Percentiles rank a stretch among this genome's conserved stretches.
phyloP scores from a whole-genome alignment of 2,797 vertebrate species.

The Gallinago stenura region DNA sequence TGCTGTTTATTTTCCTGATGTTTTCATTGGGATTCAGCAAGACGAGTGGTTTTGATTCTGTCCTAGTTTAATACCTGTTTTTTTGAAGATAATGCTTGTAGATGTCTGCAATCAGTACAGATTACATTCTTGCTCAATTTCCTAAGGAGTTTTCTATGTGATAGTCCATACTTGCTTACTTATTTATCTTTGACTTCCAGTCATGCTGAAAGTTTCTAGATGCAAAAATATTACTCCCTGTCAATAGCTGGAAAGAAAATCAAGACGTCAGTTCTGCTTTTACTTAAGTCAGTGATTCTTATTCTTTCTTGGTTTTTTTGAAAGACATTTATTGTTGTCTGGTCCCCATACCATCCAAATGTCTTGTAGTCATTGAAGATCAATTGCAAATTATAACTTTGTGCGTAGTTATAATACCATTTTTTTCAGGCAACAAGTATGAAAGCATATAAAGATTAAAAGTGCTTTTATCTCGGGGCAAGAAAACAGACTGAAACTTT shows the following conservation, averaged over 20 bases:
- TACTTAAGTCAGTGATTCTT: background rate
- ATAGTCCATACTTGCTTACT: background rate
- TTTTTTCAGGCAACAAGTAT: background rate
- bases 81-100: background rate
- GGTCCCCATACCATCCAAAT: background rate
- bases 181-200: background rate
- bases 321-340: background rate
- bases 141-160: background rate
- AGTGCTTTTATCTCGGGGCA: background rate
- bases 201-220: background rate
- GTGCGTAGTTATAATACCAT: background rate
- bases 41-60: background rate
- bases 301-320: background rate
- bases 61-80: background rate
- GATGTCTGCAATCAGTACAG: background rate
- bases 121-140: background rate
- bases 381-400: background rate
- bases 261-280: background rate
- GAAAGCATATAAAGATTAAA: background rate
- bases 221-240: background rate
- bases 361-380: background rate
- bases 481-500: background rate
- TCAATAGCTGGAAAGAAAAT: background rate
- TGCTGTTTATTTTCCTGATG: background rate
- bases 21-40: background rate